These are phyloP conservation scores for Saccopteryx leptura DNA, from an alignment of 2,113 vertebrate species.

Conservation along the genomic window DNA sequence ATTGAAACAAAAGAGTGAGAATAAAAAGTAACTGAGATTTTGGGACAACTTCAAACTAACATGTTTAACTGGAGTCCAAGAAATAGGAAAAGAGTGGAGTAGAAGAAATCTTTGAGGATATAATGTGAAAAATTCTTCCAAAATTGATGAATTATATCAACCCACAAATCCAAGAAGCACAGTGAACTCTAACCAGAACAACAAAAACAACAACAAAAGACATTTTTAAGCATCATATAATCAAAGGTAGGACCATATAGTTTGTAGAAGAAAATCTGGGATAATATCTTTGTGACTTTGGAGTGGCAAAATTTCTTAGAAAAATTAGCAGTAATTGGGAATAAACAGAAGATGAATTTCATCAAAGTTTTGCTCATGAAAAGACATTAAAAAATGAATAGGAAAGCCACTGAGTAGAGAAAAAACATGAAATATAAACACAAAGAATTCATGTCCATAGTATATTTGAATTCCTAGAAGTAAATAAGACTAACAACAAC, in stretches of 20 bases:
- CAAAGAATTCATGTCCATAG: neutral
- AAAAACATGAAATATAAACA: neutral
- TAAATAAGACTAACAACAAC: neutral
- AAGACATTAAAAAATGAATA: conserved; percentile 38
- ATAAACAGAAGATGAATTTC: neutral
- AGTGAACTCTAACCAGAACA: neutral
- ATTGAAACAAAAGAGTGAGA: neutral
- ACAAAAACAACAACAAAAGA: neutral
- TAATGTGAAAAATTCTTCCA: neutral
- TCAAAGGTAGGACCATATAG: neutral
- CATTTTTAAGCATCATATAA: neutral
- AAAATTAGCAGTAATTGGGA: neutral
- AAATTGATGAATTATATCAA: conserved; percentile 36
- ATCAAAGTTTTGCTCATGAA: neutral
- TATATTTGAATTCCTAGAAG: conserved; percentile 18
- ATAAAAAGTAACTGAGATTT: neutral
- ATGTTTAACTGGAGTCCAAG: neutral
- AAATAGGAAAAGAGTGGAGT: neutral
- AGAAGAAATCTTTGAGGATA: conserved; percentile 22
- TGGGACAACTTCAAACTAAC: neutral
- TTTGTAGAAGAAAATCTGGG: conserved; percentile 26
- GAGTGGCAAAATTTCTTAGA: conserved; percentile 3
- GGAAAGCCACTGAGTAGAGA: neutral
- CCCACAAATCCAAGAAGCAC: conserved; percentile 12
- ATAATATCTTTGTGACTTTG: neutral